Evolutionary conservation across 1,140 invertebrate genomes (phyloP), one percentile per base, ranked within the genome.

Genomic region (Steinernema khuongi): DNA sequence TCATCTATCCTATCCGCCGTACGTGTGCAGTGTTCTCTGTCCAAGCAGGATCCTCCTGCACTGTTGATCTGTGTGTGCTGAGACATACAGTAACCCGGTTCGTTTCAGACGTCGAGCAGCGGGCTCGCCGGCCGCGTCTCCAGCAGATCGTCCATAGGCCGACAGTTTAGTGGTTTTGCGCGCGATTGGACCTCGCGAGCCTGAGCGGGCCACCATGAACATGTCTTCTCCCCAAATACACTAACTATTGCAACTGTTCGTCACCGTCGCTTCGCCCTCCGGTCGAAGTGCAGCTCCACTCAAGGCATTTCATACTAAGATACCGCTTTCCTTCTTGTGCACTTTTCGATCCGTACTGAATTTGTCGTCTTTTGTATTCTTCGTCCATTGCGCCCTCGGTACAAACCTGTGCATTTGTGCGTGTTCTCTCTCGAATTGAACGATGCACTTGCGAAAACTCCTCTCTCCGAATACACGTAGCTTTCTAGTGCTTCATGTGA

Each of bases 11-110:
- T 7, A 41, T 60, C 26, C 7, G 50, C 50, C 26, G 50, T 60
- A 60, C 50, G 50, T 60, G 50, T 60, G 50, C 50, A 60, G 50
- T 60, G 50, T n/a, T n/a, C 19, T 7, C 26, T 60, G 50, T 60
- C 14, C 14, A 60, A 22, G 7, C 36, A 60, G 14, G 7, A n/a
- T 22, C 50, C 26, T 60, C 22, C 50, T 60, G 7, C 26, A 4
- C 26, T 60, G 11, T 26, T 7, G 36, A 41, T 7, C n/a, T 41
- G 50, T 22, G 7, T 60, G 50, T 22, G 4, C 19, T 26, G 26
- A 7, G 14, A 22, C 14, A 26, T 26, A 4, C 26, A 60, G 26
- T 60, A 11, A 11, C 26, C 50, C 14, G 26, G 2, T 60, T 60
- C n/a, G n/a, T n/a, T n/a, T 60, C 50, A 60, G 50, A 14, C 50